A percentile compares a stretch with the other conserved stretches of the same genome.
Conservation (phyloP, 2,797 vertebrate genomes). For the Fistularia commersonii region DNA sequence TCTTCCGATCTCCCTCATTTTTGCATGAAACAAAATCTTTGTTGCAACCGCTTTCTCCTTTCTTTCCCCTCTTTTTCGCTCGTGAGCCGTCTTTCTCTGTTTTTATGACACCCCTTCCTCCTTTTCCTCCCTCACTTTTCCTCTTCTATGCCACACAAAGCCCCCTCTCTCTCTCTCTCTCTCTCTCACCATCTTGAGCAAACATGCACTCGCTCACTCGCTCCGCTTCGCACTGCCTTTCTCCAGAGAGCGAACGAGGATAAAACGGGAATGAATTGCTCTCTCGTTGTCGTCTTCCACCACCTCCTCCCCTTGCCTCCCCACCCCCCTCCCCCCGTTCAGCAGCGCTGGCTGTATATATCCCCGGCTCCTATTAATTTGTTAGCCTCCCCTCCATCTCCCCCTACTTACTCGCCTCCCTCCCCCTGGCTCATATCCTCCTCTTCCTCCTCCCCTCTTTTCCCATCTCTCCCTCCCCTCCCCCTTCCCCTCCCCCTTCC, state of each 20-base stretch:
- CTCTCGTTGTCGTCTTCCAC: conserved; percentile 50
- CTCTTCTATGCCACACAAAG: conserved; percentile 9
- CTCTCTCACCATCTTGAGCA: conserved; percentile 40
- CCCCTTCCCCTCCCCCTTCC: conserved; percentile 25
- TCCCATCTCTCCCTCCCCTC: conserved; percentile 48
- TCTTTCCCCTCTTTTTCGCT: conserved; percentile 34
- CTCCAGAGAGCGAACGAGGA: conserved; percentile 63
- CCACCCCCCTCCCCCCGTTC: conserved; percentile 40
- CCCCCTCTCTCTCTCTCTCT: conserved; percentile 10
- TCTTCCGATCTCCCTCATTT: conserved; percentile 20
- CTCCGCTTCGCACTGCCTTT: conserved; percentile 53
- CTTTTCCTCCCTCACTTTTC: conserved; percentile 7
- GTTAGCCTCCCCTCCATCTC: conserved; percentile 50
- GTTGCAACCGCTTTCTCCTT: conserved; percentile 15
- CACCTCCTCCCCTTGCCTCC: conserved; percentile 14
- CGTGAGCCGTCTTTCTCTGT: conserved; percentile 28
- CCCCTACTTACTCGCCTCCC: conserved; percentile 23
- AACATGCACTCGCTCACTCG: conserved; percentile 40
- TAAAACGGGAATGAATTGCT: conserved; percentile 71
- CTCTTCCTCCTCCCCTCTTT: conserved; percentile 40
- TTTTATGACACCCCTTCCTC: conserved; percentile 28
- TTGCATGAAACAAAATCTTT: conserved; percentile 21
- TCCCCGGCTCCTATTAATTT: conserved; percentile 74
- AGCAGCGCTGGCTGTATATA: conserved; percentile 66
- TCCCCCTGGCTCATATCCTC: conserved; percentile 54